Evolutionary conservation across 2,888 invertebrate genomes (phyloP).

Genomic region (Plagiodera versicolora): DNA sequence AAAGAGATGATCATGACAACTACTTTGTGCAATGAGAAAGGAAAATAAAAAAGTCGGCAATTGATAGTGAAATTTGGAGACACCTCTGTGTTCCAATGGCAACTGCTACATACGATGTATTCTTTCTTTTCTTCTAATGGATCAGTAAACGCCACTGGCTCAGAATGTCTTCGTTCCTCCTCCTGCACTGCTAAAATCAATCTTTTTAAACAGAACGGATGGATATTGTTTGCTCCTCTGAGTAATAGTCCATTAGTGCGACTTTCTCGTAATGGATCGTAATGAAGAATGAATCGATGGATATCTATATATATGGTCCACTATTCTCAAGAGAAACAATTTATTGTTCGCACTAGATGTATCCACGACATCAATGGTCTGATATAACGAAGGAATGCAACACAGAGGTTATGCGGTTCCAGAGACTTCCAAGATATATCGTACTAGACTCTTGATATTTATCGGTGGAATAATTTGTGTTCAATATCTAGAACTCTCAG

Average conservation of each 20-base stretch:
- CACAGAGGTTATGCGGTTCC: too few species aligned
- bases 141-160: neutral
- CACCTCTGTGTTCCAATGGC: too few species aligned
- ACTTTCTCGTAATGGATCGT: conserved; percentile 50
- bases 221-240: conserved; percentile 48
- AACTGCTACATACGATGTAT: too few species aligned
- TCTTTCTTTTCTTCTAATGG: too few species aligned
- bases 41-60: too few species aligned
- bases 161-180: conserved; percentile 33
- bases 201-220: conserved; percentile 52
- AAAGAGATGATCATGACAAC: too few species aligned
- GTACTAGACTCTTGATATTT: too few species aligned
- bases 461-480: too few species aligned
- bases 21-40: too few species aligned
- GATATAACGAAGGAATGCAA: neutral
- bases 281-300: conserved; percentile 31
- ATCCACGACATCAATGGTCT: neutral
- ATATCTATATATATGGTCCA: neutral
- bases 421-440: too few species aligned
- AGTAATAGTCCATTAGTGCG: conserved; percentile 46
- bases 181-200: conserved; percentile 45
- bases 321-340: neutral
- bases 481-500: too few species aligned
- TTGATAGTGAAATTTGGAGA: too few species aligned
- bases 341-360: conserved; percentile 3